These are phyloP conservation scores for Heliconius cydno DNA, from an alignment of 2,888 invertebrate genomes.

Conservation along the genomic window DNA sequence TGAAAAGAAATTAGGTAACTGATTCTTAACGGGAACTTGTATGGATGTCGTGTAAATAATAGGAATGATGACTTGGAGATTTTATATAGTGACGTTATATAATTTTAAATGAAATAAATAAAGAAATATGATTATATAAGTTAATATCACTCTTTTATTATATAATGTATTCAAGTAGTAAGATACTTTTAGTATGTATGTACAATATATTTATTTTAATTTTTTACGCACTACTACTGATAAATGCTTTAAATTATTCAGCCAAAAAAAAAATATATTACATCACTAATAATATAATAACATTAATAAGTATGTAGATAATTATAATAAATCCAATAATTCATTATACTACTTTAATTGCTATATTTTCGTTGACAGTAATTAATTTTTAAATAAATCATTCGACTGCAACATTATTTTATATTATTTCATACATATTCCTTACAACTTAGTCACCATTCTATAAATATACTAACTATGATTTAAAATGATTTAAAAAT, in stretches of 20 bases:
- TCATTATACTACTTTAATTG: not conserved
- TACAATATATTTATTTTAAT: too few species aligned
- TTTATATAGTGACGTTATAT: constrained; percentile 11
- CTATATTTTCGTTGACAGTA: too few species aligned
- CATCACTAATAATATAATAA: not conserved
- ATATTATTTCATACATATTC: not conserved
- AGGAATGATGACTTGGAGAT: constrained; percentile 41
- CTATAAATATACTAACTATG: too few species aligned
- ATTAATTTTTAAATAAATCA: too few species aligned
- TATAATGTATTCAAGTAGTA: not conserved
- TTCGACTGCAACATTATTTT: not conserved
- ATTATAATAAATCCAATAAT: not conserved
- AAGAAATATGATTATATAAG: not conserved
- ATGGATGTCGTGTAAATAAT: constrained; percentile 21
- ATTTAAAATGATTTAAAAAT: too few species aligned
- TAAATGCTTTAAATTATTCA: not conserved
- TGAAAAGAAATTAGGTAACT: constrained; percentile 29
- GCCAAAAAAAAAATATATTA: not conserved
- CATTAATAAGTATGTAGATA: not conserved
- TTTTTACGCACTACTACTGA: not conserved
- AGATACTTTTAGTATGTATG: not conserved
- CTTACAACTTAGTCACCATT: too few species aligned
- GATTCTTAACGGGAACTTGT: constrained; percentile 37
- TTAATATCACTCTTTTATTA: not conserved
- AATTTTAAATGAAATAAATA: not conserved